Conservation (phyloP, 2,888 invertebrate species). For the Spilarctia lutea region DNA sequence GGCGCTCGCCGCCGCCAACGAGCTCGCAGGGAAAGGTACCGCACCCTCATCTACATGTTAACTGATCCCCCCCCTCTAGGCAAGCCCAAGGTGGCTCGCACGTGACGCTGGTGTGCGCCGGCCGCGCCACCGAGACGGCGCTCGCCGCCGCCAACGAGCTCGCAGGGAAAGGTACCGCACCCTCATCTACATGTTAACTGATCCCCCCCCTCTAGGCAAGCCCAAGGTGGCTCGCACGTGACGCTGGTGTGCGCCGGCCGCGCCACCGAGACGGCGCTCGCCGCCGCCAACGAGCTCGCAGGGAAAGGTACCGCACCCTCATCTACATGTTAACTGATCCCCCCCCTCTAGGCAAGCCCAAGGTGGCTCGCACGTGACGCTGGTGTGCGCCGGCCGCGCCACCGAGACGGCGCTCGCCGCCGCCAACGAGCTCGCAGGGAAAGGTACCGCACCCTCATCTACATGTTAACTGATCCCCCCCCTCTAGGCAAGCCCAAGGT, state of each 20-base stretch:
- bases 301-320: constrained; percentile 87
- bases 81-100: constrained; percentile 95
- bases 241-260: constrained; percentile 97
- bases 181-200: too few species aligned
- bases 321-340: too few species aligned
- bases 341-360: constrained; percentile 90
- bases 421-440: constrained; percentile 94
- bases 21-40: constrained; percentile 90
- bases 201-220: constrained; percentile 86
- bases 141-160: constrained; percentile 96
- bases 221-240: constrained; percentile 95
- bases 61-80: constrained; percentile 79
- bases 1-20: constrained; percentile 94
- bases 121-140: constrained; percentile 94
- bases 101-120: constrained; percentile 96
- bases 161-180: constrained; percentile 88
- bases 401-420: constrained; percentile 95
- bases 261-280: constrained; percentile 93
- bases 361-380: constrained; percentile 95
- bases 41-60: too few species aligned
- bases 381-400: constrained; percentile 96
- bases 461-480: too few species aligned
- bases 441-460: too few species aligned
- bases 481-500: constrained; percentile 93
- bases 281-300: constrained; percentile 95